Percentiles rank a stretch among this genome's conserved stretches.
These are phyloP conservation scores for Dolomedes plantarius DNA, from an alignment of 2,888 invertebrate genomes.

Conservation along the genomic window DNA sequence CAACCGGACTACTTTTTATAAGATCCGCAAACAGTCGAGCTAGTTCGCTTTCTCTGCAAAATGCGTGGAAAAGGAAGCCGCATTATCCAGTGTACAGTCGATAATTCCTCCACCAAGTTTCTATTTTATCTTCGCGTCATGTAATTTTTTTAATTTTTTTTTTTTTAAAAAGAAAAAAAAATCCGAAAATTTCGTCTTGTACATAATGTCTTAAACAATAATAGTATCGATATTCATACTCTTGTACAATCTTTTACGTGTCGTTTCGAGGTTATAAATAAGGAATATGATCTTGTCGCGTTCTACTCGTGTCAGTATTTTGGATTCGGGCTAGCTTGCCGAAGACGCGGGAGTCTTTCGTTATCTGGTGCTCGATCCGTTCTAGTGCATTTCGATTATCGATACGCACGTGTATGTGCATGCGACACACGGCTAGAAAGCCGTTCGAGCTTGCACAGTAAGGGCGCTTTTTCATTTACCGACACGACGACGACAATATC, in stretches of 20 bases:
- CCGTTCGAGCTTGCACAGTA: no score
- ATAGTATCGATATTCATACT: conserved; percentile 67
- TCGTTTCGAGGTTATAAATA: conserved; percentile 45
- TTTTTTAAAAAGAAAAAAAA: no score
- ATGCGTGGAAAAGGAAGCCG: conserved; percentile 32
- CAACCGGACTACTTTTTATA: conserved; percentile 96
- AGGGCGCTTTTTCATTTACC: no score
- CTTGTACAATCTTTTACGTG: conserved; percentile 72
- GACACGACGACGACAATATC: no score
- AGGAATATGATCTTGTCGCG: background rate
- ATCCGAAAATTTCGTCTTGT: conserved; percentile 53
- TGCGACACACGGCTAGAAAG: no score
- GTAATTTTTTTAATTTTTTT: conserved; percentile 71
- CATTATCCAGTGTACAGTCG: conserved; percentile 62
- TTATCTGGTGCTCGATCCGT: no score
- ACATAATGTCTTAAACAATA: conserved; percentile 55
- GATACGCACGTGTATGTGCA: no score
- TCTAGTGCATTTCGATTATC: no score
- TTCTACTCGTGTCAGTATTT: no score
- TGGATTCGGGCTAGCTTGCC: no score
- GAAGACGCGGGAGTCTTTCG: no score
- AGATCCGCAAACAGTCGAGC: conserved; percentile 72
- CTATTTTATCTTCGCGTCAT: conserved; percentile 69
- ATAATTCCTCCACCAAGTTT: conserved; percentile 55
- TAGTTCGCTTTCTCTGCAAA: conserved; percentile 55